These are phyloP conservation scores for Hydrocynus forskahlii DNA, from an alignment of 2,797 vertebrate genomes.

Conservation along the genomic window DNA sequence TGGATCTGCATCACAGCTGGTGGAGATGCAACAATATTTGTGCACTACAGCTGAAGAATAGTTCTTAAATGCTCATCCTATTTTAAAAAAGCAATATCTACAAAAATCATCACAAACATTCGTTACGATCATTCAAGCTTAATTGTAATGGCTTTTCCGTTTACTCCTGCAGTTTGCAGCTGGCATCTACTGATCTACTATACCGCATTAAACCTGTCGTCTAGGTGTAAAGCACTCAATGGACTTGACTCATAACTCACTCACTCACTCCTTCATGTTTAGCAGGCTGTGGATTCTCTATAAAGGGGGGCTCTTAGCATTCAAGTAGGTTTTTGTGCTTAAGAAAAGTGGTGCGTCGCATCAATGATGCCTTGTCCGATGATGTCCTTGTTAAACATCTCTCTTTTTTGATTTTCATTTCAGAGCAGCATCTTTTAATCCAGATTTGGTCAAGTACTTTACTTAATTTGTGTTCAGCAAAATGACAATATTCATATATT, in stretches of 20 bases:
- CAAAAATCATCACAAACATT: background rate
- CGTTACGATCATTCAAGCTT: background rate
- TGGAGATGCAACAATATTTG: background rate
- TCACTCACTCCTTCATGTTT: background rate
- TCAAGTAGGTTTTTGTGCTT: background rate
- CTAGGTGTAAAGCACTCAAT: background rate
- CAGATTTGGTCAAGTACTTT: background rate
- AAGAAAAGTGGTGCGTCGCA: background rate
- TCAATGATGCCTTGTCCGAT: background rate
- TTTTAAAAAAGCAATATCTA: background rate
- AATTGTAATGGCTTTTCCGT: background rate
- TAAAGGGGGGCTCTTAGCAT: background rate
- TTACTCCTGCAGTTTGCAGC: background rate
- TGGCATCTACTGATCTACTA: background rate
- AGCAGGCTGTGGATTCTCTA: background rate
- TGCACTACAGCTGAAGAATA: background rate
- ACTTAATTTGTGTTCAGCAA: background rate
- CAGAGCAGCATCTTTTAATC: background rate
- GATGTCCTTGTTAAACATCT: too few species aligned
- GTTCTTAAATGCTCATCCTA: background rate
- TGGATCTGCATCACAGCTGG: background rate
- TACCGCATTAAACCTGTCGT: too few species aligned
- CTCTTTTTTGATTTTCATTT: too few species aligned
- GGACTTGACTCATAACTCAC: background rate
- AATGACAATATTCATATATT: background rate